Base-by-base conservation (phyloP, 2,888 invertebrate genomes). In the Ochropleura plecta region DNA sequence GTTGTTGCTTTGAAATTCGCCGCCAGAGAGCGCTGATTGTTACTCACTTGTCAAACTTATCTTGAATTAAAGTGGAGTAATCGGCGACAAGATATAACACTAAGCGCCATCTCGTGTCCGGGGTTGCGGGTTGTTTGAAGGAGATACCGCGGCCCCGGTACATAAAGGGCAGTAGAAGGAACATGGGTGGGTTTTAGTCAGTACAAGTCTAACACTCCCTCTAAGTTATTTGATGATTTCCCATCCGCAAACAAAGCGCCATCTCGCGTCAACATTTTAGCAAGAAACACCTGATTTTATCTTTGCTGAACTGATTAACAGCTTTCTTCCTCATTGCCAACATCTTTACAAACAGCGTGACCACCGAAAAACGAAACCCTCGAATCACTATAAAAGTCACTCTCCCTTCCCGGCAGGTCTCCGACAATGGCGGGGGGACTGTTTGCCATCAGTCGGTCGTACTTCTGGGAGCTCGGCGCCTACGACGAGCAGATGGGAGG, bases 361-460 rank as follows among this genome's bases (percentile, higher is more conserved):
- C 42, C 4, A 9, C 4, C 42, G 5, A 30, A 48, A 55, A 20
- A 3, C 9, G n/a, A n/a, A n/a, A n/a, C n/a, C 18, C n/a, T n/a
- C 5, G n/a, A 55, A n/a, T 20, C 7, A 7, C 30, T 30, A 16
- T 57, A 57, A 16, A 14, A 30, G 1, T 30, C 30, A 16, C 0
- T 3, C 8, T 62, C n/a, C 18, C 3, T 62, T 6, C 4, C 8
- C n/a, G 10, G n/a, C 48, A 97, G 97, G 95, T 98, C 99, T 0
- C 99, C 99, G 0, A 99, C 99, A 0, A 99, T 99, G 99, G 99
- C 99, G n/a, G 99, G 99, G 0, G 99, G 99, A 0, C 94, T 99
- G 76, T 99, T 99, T 95, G 99, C 99, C 0, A 99, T 99, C 70
- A 98, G 98, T 88, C 97, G 99, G 70, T 97, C 98, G 71, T 99